Percentiles rank a stretch among this genome's conserved stretches.
Conservation (phyloP, 2,797 vertebrate species). For the Hoplostethus atlanticus region DNA sequence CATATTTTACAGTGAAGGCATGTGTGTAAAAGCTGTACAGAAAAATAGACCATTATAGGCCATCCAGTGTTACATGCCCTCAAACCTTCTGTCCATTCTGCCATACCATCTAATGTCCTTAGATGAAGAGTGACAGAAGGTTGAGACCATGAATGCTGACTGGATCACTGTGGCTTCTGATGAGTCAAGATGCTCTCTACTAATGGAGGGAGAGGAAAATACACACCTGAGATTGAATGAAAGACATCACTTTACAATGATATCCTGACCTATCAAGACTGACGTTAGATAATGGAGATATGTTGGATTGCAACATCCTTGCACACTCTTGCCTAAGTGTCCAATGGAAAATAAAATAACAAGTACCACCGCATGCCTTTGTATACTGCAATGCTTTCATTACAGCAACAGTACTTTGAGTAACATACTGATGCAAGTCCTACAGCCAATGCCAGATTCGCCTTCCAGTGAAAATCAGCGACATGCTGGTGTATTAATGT, state of each 20-base stretch:
- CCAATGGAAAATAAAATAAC: not conserved
- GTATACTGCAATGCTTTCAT: not conserved
- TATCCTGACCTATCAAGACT: not conserved
- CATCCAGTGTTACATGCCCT: not conserved
- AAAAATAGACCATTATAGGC: too few species aligned
- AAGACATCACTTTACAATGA: not conserved
- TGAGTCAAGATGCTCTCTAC: conserved; percentile 31
- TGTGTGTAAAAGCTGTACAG: too few species aligned
- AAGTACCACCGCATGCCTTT: not conserved
- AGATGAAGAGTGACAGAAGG: not conserved
- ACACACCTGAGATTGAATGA: conserved; percentile 23
- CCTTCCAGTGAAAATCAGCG: conserved; percentile 1
- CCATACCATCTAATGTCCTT: not conserved
- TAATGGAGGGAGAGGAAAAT: conserved; percentile 1
- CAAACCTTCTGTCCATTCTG: not conserved
- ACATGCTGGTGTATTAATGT: not conserved
- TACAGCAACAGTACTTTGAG: not conserved
- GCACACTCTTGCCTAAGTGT: not conserved
- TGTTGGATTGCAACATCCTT: conserved; percentile 1
- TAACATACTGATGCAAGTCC: not conserved
- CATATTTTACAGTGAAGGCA: too few species aligned
- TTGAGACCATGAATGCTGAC: not conserved
- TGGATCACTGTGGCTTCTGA: conserved; percentile 22
- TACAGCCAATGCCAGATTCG: not conserved
- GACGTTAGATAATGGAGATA: conserved; percentile 15